phyloP scores from a whole-genome alignment of 2,797 vertebrate species.

The Anisognathus igniventris region DNA sequence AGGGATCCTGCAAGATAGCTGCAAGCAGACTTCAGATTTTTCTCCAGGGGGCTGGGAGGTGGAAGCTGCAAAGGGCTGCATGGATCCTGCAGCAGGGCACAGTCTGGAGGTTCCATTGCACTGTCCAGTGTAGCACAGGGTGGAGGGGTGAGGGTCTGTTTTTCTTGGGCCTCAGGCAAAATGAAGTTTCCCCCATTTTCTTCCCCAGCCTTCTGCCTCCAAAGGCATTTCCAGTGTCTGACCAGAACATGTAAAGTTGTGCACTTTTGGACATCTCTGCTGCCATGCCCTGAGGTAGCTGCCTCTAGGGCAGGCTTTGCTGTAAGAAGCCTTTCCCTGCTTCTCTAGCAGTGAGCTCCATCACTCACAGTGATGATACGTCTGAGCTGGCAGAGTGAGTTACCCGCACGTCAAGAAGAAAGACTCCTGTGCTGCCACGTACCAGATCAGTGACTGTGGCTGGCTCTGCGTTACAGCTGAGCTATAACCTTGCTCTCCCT shows the following conservation, averaged over 20 bases:
- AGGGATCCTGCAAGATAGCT: not conserved
- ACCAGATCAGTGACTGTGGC: not conserved
- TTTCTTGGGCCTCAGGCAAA: not conserved
- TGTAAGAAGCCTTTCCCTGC: not conserved
- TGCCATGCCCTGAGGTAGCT: not conserved
- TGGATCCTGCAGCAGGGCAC: rapidly evolving
- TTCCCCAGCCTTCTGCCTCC: not conserved
- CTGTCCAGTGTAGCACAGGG: rapidly evolving
- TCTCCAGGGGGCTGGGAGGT: not conserved
- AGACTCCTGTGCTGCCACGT: not conserved
- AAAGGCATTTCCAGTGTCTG: not conserved
- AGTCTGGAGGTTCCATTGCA: not conserved
- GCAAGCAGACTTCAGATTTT: not conserved
- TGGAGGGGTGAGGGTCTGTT: rapidly evolving
- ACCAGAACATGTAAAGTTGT: rapidly evolving
- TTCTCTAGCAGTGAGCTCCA: not conserved
- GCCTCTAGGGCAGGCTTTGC: not conserved
- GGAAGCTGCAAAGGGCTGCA: not conserved
- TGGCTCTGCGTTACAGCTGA: not conserved
- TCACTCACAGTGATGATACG: not conserved
- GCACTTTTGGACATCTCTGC: rapidly evolving
- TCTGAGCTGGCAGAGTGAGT: constrained; percentile 38
- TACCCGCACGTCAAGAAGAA: constrained; percentile 48
- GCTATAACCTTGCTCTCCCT: not conserved
- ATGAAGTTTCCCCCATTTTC: not conserved